A percentile compares a stretch with the other conserved stretches of the same genome.
These are phyloP conservation scores for Idaea straminata DNA, from an alignment of 2,888 invertebrate species.

Conservation along the genomic window DNA sequence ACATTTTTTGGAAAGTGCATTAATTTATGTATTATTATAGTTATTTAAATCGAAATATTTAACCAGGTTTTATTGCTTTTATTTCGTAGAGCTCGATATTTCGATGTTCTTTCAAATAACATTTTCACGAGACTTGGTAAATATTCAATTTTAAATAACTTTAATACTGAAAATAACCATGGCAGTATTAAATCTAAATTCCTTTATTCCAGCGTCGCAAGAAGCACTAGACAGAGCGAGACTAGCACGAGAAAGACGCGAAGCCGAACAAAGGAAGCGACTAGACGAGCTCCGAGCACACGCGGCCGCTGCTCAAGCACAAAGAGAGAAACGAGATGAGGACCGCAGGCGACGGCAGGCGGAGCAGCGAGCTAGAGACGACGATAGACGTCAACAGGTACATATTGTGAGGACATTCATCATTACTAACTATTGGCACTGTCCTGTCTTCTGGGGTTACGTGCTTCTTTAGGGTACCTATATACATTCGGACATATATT, in stretches of 20 bases:
- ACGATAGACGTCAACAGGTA: constrained; percentile 79
- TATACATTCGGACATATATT: no score
- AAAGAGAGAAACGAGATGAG: constrained; percentile 93
- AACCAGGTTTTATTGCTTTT: no score
- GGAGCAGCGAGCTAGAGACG: constrained; percentile 89
- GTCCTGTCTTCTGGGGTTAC: neutral
- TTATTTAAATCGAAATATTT: no score
- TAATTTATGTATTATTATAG: no score
- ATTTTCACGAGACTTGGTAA: no score
- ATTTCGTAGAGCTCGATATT: no score
- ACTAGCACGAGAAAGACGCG: constrained; percentile 91
- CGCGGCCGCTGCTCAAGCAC: constrained; percentile 92
- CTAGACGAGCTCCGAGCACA: constrained; percentile 94
- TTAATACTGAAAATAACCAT: neutral
- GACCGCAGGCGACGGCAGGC: constrained; percentile 90
- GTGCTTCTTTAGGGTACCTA: neutral
- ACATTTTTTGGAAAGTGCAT: no score
- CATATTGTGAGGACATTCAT: constrained; percentile 13
- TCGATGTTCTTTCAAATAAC: no score
- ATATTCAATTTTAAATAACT: no score
- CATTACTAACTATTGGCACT: neutral
- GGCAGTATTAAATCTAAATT: neutral
- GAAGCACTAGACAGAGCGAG: constrained; percentile 83
- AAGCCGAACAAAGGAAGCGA: constrained; percentile 93
- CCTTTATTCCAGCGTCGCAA: constrained; percentile 46